Percentiles rank a stretch among this genome's conserved stretches.
These are phyloP conservation scores for Neolamprologus brichardi DNA, from an alignment of 2,113 vertebrate genomes.

Conservation along the genomic window DNA sequence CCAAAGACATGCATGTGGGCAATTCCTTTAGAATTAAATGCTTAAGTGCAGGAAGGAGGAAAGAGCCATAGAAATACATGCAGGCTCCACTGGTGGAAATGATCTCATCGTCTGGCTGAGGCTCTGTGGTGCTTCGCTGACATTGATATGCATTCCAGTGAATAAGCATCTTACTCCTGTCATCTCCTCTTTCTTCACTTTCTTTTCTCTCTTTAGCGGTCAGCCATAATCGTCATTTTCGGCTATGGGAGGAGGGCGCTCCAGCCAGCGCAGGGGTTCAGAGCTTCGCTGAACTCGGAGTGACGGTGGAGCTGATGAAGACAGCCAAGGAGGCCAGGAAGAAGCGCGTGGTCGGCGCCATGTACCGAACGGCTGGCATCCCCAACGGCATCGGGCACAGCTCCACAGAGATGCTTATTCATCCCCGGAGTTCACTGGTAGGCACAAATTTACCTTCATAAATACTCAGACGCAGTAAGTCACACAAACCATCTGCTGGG, in stretches of 20 bases:
- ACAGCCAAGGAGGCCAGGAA: constrained; percentile 69
- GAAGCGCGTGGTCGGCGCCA: constrained; percentile 55
- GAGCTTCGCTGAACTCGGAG: constrained; percentile 70
- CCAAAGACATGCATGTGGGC: constrained; percentile 1
- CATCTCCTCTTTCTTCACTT: constrained; percentile 24
- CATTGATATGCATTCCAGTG: constrained; percentile 46
- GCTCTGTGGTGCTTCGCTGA: constrained; percentile 50
- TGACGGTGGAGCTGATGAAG: constrained; percentile 72
- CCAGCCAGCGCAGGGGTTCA: constrained; percentile 63
- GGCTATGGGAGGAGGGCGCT: constrained; percentile 69
- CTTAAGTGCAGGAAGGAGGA: constrained; percentile 46
- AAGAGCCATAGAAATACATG: constrained; percentile 26
- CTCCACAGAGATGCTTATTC: constrained; percentile 68
- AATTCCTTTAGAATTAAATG: constrained; percentile 29
- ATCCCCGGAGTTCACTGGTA: constrained; percentile 70
- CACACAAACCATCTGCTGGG: constrained; percentile 13
- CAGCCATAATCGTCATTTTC: constrained; percentile 71
- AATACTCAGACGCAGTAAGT: constrained; percentile 28
- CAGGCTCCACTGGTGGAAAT: constrained; percentile 51
- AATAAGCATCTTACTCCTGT: constrained; percentile 39
- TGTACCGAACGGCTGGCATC: constrained; percentile 72
- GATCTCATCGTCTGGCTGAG: constrained; percentile 57
- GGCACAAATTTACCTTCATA: constrained; percentile 3
- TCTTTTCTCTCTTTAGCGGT: constrained; percentile 55
- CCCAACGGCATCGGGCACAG: constrained; percentile 74